Percentiles rank a stretch among this genome's conserved stretches.
These are phyloP conservation scores for Zaprionus africanus DNA, from an alignment of 1,140 invertebrate genomes.

Conservation along the genomic window DNA sequence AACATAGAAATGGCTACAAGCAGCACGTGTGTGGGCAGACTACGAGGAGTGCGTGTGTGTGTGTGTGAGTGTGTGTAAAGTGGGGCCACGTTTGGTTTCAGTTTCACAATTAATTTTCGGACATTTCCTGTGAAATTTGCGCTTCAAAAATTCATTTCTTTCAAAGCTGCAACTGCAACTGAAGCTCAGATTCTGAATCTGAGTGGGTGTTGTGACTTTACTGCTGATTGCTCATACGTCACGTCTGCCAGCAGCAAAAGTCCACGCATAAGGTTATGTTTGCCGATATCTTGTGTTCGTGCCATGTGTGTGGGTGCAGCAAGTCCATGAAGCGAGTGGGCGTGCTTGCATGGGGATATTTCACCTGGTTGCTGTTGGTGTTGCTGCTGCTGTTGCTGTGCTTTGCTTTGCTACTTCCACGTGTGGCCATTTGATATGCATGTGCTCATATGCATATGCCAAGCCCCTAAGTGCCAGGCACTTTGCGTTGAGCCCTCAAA, in stretches of 20 bases:
- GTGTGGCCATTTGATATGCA: conserved; percentile 13
- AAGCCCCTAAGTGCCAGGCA: conserved; percentile 65
- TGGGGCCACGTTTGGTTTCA: conserved; percentile 27
- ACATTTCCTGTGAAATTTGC: conserved; percentile 49
- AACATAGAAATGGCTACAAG: conserved; percentile 42
- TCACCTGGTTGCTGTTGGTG: background rate
- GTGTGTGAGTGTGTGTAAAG: background rate
- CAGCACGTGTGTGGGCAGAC: background rate
- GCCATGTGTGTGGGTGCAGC: background rate
- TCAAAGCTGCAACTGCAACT: conserved; percentile 21
- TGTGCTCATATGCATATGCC: conserved; percentile 41
- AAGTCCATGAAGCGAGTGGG: too few species aligned
- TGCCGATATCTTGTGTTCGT: conserved; percentile 26
- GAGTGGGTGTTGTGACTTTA: conserved; percentile 7
- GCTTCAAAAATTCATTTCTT: conserved; percentile 50
- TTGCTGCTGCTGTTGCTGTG: background rate
- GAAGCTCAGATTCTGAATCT: conserved; percentile 24
- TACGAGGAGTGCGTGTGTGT: background rate
- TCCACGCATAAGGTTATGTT: conserved; percentile 58
- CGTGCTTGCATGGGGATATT: background rate
- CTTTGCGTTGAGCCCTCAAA: conserved; percentile 56
- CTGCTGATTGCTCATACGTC: conserved; percentile 37
- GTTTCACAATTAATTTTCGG: conserved; percentile 63
- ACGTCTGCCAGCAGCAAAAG: conserved; percentile 46
- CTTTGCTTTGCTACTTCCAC: conserved; percentile 20